Evolutionary conservation across 2,113 vertebrate species (phyloP).

Genomic region (Oenanthe oenanthe): DNA sequence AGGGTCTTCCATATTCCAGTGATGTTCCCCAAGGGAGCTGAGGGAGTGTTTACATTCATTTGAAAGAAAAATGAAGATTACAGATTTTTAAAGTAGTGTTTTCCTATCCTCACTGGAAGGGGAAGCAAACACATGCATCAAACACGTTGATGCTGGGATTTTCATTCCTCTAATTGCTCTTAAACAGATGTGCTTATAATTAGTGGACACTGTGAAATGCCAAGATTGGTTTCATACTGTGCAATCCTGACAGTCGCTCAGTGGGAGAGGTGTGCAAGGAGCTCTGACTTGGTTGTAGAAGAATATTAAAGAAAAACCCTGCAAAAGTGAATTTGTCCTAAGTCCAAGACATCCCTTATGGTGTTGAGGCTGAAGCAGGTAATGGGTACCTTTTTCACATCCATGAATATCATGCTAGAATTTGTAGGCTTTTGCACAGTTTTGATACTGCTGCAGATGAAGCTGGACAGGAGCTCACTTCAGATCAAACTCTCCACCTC

Average conservation of each 20-base stretch:
- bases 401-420: background rate
- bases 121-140: slow-evolving; percentile 20
- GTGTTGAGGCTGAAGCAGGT: background rate
- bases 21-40: background rate
- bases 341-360: background rate
- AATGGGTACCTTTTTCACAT: background rate
- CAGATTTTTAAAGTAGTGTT: slow-evolving; percentile 40
- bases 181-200: slow-evolving; percentile 41
- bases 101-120: slow-evolving; percentile 9
- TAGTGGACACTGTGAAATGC: background rate
- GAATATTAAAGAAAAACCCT: background rate
- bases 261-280: slow-evolving; percentile 25
- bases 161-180: background rate
- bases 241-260: background rate
- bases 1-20: background rate
- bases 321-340: background rate
- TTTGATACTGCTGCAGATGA: background rate
- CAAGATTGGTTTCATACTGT: background rate
- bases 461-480: background rate
- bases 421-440: background rate
- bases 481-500: background rate
- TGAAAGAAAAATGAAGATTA: slow-evolving; percentile 45
- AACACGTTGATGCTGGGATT: background rate
- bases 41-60: background rate
- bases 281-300: background rate